These are phyloP conservation scores for Syngnathus acus DNA, from an alignment of 2,797 vertebrate genomes.

Conservation along the genomic window DNA sequence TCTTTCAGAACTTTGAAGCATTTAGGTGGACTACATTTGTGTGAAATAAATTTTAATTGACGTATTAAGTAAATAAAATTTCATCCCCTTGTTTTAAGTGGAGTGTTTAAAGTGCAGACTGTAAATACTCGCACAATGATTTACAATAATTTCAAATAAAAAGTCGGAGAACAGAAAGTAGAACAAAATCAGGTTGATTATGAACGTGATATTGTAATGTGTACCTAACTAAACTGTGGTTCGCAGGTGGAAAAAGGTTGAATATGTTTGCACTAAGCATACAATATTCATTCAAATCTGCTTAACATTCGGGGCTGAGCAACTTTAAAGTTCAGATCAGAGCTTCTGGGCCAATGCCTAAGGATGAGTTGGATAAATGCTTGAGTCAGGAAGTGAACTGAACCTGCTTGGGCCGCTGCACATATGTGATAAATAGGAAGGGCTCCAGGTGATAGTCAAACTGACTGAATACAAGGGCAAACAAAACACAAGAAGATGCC, in stretches of 20 bases:
- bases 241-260: not conserved
- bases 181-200: not conserved
- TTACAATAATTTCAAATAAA: no score
- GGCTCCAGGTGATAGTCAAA: conserved; percentile 18
- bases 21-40: no score
- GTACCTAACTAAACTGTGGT: not conserved
- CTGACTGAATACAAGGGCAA: conserved; percentile 33
- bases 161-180: no score
- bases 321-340: not conserved
- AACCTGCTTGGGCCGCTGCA: conserved; percentile 28
- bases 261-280: not conserved
- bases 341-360: conserved; percentile 1
- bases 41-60: no score
- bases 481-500: conserved; percentile 14
- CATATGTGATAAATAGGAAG: conserved; percentile 34
- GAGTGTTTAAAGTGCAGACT: no score
- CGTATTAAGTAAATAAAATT: no score
- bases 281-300: not conserved
- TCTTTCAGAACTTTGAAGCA: no score
- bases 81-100: no score
- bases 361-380: conserved; percentile 19
- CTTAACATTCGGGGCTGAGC: not conserved
- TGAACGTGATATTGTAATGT: not conserved
- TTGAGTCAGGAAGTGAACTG: conserved; percentile 38
- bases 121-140: no score